A percentile compares a stretch with the other conserved stretches of the same genome.
phyloP scores from a whole-genome alignment of 2,113 vertebrate species.

The Leptodactylus fuscus region DNA sequence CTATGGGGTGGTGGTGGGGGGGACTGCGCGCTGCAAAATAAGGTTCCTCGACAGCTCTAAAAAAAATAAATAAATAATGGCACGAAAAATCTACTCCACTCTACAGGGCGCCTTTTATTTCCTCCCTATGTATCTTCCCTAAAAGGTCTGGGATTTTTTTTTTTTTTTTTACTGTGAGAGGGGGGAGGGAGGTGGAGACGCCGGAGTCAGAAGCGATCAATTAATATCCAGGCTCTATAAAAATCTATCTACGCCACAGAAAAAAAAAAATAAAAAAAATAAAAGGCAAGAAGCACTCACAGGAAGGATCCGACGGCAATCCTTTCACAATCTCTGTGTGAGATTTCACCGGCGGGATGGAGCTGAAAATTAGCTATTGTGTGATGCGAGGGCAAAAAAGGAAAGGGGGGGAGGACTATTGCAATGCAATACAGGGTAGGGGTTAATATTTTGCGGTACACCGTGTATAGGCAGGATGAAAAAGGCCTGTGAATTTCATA shows the following conservation, averaged over 20 bases:
- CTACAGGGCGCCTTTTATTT: background rate
- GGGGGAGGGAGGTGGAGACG: background rate
- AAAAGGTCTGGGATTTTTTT: background rate
- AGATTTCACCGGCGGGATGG: slow-evolving; percentile 6
- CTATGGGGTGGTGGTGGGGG: no score
- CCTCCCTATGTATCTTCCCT: background rate
- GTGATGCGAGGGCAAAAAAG: background rate
- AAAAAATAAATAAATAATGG: background rate
- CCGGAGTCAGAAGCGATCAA: slow-evolving; percentile 24
- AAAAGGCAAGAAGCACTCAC: background rate
- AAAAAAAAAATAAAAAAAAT: slow-evolving; percentile 6
- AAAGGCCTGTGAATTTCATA: background rate
- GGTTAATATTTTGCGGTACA: background rate
- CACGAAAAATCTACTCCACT: background rate
- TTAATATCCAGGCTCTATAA: slow-evolving; percentile 46
- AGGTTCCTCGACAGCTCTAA: slow-evolving; percentile 4
- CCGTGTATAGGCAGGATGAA: background rate
- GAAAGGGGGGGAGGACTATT: background rate
- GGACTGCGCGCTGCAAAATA: background rate
- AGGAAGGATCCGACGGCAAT: slow-evolving; percentile 15
- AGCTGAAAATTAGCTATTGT: slow-evolving; percentile 46
- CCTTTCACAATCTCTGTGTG: slow-evolving; percentile 40
- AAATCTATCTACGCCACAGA: slow-evolving; percentile 32
- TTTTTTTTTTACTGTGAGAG: background rate
- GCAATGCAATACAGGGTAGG: background rate